phyloP scores from a whole-genome alignment of 2,113 vertebrate genomes.

The Corydoras maculifer region DNA sequence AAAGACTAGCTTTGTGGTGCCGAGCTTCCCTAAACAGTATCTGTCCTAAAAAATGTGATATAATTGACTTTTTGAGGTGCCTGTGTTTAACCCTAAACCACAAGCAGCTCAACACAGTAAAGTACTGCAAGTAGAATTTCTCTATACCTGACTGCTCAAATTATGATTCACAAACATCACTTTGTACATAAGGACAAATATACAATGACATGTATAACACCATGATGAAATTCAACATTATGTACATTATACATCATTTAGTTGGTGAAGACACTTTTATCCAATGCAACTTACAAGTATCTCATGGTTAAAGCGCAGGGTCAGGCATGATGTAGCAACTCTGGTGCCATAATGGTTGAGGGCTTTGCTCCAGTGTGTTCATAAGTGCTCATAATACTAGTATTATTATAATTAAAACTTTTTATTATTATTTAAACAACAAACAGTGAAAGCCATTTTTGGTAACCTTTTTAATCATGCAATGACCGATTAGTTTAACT shows the following conservation, averaged over 20 bases:
- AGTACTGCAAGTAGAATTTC: neutral
- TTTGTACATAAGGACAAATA: too few relatives aligned
- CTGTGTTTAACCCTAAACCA: constrained; percentile 5
- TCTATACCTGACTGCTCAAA: too few relatives aligned
- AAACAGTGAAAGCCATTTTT: constrained; percentile 2
- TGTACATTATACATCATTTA: too few relatives aligned
- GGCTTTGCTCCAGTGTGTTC: too few relatives aligned
- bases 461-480: neutral
- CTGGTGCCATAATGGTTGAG: too few relatives aligned
- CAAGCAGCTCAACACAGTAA: neutral
- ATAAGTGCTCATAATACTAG: neutral
- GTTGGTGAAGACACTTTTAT: too few relatives aligned
- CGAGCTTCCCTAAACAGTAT: constrained; percentile 18
- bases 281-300: too few relatives aligned
- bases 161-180: too few relatives aligned
- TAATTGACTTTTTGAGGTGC: neutral
- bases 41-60: constrained; percentile 10
- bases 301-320: too few relatives aligned
- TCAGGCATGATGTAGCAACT: too few relatives aligned
- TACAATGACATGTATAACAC: too few relatives aligned
- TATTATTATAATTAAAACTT: neutral
- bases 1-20: constrained; percentile 22
- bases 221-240: too few relatives aligned
- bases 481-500: neutral
- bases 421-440: neutral